A percentile compares a stretch with the other conserved stretches of the same genome.
Evolutionary conservation across 2,797 vertebrate genomes (phyloP).

Genomic region (Brotula barbata): DNA sequence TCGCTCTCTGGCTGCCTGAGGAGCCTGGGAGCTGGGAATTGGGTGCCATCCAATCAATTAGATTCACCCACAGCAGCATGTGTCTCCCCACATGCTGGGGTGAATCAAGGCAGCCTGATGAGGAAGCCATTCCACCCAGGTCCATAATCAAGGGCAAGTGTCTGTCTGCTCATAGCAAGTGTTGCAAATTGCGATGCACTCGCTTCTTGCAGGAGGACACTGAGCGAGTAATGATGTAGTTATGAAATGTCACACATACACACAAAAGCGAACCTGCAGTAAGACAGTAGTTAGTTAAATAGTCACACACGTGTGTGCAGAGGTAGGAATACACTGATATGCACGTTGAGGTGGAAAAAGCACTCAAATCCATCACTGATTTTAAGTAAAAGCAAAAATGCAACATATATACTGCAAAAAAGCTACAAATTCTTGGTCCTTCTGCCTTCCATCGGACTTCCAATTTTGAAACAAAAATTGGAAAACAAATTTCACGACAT

Average conservation of each 20-base stretch:
- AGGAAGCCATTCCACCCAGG: slow-evolving; percentile 72
- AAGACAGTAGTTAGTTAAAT: slow-evolving; percentile 41
- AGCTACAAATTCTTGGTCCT: too few relatives aligned
- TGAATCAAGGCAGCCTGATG: slow-evolving; percentile 74
- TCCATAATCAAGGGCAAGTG: slow-evolving; percentile 77
- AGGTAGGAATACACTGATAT: too few relatives aligned
- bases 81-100: slow-evolving; percentile 74
- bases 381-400: too few relatives aligned
- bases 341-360: background rate
- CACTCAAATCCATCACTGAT: too few relatives aligned
- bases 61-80: slow-evolving; percentile 76
- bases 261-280: slow-evolving; percentile 45
- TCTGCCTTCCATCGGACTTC: too few relatives aligned
- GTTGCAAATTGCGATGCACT: slow-evolving; percentile 67
- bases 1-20: slow-evolving; percentile 70
- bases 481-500: too few relatives aligned
- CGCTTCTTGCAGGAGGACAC: slow-evolving; percentile 51
- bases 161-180: slow-evolving; percentile 68
- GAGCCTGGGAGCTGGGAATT: slow-evolving; percentile 75
- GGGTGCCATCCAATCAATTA: slow-evolving; percentile 81
- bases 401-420: too few relatives aligned
- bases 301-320: slow-evolving; percentile 9
- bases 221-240: slow-evolving; percentile 73
- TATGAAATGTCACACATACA: slow-evolving; percentile 72
- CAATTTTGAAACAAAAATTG: too few relatives aligned